Evolutionary conservation across 2,113 vertebrate genomes (phyloP).

Genomic region (Myotis brandtii): DNA sequence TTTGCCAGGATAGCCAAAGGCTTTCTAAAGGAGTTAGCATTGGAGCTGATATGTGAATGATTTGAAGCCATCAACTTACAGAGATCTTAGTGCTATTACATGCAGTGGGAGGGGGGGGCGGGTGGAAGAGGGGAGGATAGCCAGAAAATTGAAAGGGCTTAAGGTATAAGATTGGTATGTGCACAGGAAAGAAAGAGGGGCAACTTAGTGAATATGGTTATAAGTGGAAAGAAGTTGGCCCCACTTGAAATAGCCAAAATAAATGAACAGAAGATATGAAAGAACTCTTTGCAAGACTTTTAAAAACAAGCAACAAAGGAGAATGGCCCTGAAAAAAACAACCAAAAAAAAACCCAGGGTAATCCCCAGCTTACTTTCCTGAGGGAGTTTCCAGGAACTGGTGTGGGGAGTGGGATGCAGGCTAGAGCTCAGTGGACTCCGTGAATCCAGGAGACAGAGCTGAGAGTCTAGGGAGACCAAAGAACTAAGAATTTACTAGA

Average conservation of each 20-base stretch:
- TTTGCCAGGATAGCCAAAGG: rapidly evolving
- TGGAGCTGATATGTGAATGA: neutral
- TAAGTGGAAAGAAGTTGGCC: neutral
- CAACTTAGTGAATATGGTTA: neutral
- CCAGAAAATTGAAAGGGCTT: neutral
- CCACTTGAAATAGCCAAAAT: neutral
- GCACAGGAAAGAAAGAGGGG: neutral
- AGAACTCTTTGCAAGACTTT: neutral
- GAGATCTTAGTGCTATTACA: neutral
- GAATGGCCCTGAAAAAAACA: neutral
- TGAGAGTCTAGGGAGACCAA: neutral
- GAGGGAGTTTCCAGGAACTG: neutral
- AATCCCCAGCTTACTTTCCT: neutral
- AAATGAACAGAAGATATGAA: neutral
- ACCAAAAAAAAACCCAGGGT: too few relatives aligned
- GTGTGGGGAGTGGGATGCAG: too few relatives aligned
- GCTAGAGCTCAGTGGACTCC: neutral
- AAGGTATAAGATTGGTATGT: neutral
- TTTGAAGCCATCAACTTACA: neutral
- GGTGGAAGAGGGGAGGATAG: rapidly evolving
- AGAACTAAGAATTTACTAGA: neutral
- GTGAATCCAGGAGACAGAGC: neutral
- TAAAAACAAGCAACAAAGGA: neutral
- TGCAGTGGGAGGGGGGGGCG: too few relatives aligned
- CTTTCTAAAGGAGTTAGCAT: neutral